Percentiles rank a stretch among this genome's conserved stretches.
phyloP scores from a whole-genome alignment of 2,888 invertebrate genomes.

The Sicus ferrugineus region DNA sequence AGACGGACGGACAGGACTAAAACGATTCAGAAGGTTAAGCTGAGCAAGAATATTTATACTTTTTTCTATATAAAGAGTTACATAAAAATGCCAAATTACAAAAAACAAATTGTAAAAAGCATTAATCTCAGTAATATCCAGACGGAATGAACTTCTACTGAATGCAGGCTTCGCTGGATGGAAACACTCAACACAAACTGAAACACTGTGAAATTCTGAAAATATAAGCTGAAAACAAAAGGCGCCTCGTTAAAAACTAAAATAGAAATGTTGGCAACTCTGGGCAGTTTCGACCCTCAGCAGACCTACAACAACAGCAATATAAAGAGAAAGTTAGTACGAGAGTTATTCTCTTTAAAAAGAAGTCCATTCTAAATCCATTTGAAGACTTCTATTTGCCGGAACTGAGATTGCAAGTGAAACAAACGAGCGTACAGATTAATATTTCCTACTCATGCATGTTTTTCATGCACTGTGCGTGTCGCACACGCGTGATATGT shows the following conservation, averaged over 20 bases:
- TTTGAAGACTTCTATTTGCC: conserved; percentile 44
- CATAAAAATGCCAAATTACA: neutral
- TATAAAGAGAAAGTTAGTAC: no score
- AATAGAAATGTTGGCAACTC: neutral
- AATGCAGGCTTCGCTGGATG: neutral
- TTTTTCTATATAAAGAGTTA: conserved; percentile 16
- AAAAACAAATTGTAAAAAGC: conserved; percentile 37
- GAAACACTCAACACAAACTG: neutral
- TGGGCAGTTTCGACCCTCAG: no score
- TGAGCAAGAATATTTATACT: no score
- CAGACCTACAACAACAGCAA: no score
- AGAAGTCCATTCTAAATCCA: no score
- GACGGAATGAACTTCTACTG: neutral
- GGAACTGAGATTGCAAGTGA: conserved; percentile 34
- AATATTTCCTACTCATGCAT: no score
- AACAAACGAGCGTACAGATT: conserved; percentile 13
- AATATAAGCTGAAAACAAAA: neutral
- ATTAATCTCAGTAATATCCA: conserved; percentile 39
- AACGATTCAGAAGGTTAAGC: no score
- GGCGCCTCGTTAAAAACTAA: neutral
- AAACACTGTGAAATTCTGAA: neutral
- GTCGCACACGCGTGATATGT: no score
- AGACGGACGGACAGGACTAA: no score
- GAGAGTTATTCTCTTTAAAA: conserved; percentile 39
- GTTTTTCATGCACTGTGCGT: no score